Percentiles rank a stretch among this genome's conserved stretches.
phyloP scores from a whole-genome alignment of 2,113 vertebrate species.

The Trachemys scripta region DNA sequence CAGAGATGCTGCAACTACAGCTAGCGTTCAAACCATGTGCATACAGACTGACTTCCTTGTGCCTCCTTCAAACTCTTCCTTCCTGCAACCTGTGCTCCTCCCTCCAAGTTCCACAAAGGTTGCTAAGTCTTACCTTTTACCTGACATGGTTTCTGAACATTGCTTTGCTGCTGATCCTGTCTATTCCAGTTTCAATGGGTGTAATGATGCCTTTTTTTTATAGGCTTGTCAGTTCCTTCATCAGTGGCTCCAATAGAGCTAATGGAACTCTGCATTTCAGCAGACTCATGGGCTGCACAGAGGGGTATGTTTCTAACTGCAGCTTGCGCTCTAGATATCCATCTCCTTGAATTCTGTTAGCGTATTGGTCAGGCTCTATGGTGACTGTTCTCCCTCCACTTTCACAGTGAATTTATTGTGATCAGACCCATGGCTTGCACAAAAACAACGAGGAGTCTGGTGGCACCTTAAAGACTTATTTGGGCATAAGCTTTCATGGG shows the following conservation, averaged over 20 bases:
- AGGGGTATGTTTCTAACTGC: background rate
- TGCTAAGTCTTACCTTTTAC: background rate
- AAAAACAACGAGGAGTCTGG: too few relatives aligned
- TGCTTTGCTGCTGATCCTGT: constrained; percentile 62
- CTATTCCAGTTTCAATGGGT: constrained; percentile 57
- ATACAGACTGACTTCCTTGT: background rate
- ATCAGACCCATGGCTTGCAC: background rate
- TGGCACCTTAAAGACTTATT: too few relatives aligned
- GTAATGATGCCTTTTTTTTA: constrained; percentile 18
- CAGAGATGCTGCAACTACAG: background rate
- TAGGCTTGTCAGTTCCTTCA: constrained; percentile 58
- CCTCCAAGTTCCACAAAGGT: background rate
- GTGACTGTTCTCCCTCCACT: background rate
- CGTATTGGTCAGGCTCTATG: background rate
- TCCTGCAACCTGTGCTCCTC: background rate
- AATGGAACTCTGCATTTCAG: background rate
- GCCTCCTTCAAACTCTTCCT: background rate
- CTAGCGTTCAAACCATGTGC: background rate
- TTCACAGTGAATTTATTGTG: background rate
- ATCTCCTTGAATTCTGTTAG: accelerated
- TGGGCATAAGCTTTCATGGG: too few relatives aligned
- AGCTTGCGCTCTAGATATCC: accelerated
- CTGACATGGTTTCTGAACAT: constrained; percentile 48
- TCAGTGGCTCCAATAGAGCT: background rate
- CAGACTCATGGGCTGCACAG: background rate